A percentile compares a stretch with the other conserved stretches of the same genome.
Conservation (phyloP, 2,113 vertebrate genomes). For the Proterorhinus semilunaris region DNA sequence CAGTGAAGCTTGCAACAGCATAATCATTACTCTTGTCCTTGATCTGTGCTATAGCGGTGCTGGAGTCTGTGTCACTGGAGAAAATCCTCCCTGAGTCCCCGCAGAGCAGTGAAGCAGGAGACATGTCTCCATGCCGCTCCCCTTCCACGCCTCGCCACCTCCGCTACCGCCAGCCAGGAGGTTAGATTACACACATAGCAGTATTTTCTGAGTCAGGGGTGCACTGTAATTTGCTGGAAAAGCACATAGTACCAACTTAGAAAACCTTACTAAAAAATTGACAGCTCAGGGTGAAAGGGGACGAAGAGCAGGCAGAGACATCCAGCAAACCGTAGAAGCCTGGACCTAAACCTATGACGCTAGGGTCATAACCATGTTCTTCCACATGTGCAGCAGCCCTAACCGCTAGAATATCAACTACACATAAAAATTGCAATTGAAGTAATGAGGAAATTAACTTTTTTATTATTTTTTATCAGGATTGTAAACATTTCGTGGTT, state of each 20-base stretch:
- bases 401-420: too few relatives aligned
- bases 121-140: constrained; percentile 89
- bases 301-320: neutral
- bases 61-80: constrained; percentile 86
- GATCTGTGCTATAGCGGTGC: constrained; percentile 77
- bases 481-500: too few relatives aligned
- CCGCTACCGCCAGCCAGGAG: constrained; percentile 88
- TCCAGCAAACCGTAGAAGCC: too few relatives aligned
- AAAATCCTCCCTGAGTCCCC: constrained; percentile 84
- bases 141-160: constrained; percentile 93
- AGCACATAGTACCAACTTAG: too few relatives aligned
- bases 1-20: neutral
- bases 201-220: neutral
- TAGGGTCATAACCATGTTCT: too few relatives aligned
- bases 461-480: neutral
- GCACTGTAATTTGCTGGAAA: neutral
- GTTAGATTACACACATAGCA: constrained; percentile 63
- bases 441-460: neutral
- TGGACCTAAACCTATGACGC: too few relatives aligned
- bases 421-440: too few relatives aligned
- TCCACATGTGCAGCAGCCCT: too few relatives aligned
- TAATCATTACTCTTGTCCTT: neutral
- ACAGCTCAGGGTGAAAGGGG: neutral
- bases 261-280: too few relatives aligned
- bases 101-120: constrained; percentile 78